Conservation (phyloP, 2,888 invertebrate genomes). For the Cryptocheilus praepositus region DNA sequence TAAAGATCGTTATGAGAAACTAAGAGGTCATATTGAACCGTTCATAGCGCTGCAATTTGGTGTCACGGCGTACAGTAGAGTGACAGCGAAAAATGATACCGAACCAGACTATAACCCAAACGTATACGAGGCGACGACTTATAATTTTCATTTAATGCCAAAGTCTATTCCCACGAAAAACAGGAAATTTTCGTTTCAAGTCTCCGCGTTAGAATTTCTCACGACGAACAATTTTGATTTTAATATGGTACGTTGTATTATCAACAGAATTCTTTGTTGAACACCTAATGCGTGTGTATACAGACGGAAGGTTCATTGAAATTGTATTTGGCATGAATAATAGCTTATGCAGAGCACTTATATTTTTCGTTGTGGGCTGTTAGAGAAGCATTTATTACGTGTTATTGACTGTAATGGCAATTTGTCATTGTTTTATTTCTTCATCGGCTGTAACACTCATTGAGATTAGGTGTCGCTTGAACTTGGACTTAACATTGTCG, state of each 20-base stretch:
- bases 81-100: slow-evolving; percentile 58
- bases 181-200: slow-evolving; percentile 80
- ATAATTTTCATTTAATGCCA: slow-evolving; percentile 83
- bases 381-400: too few relatives aligned
- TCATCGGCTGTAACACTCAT: too few relatives aligned
- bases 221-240: slow-evolving; percentile 82
- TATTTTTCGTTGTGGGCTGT: too few relatives aligned
- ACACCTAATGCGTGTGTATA: too few relatives aligned
- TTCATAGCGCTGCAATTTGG: slow-evolving; percentile 84
- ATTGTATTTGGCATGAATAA: too few relatives aligned
- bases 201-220: slow-evolving; percentile 81
- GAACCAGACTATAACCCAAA: slow-evolving; percentile 72
- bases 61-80: slow-evolving; percentile 80
- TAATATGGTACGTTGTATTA: slow-evolving; percentile 85
- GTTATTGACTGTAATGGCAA: too few relatives aligned
- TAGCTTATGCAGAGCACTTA: too few relatives aligned
- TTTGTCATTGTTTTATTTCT: too few relatives aligned
- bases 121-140: slow-evolving; percentile 79
- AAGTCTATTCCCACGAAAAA: slow-evolving; percentile 80
- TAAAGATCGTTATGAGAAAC: slow-evolving; percentile 77
- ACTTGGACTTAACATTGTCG: too few relatives aligned
- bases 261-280: too few relatives aligned
- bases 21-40: slow-evolving; percentile 74
- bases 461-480: too few relatives aligned
- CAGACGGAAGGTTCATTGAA: too few relatives aligned